Percentiles rank a stretch among this genome's conserved stretches.
These are phyloP conservation scores for Yponomeuta malinellus DNA, from an alignment of 2,888 invertebrate genomes.

Conservation along the genomic window DNA sequence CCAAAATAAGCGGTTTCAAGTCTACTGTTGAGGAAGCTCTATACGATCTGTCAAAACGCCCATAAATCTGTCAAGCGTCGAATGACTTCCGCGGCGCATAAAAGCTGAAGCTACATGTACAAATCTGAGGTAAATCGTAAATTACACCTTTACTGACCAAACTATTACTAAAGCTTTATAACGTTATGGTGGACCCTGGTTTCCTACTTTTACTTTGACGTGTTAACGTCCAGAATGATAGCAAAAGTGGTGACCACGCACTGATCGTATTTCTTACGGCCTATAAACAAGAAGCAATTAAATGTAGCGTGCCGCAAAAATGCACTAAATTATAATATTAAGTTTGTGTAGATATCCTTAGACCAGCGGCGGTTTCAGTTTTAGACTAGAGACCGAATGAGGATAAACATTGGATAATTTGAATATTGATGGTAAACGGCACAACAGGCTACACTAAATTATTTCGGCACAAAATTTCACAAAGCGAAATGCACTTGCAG, in stretches of 20 bases:
- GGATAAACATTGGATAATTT: too few relatives aligned
- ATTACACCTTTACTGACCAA: background rate
- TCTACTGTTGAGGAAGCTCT: background rate
- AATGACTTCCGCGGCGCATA: background rate
- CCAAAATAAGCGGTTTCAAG: background rate
- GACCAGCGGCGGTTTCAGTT: too few relatives aligned
- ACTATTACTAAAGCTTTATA: background rate
- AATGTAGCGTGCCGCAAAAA: background rate
- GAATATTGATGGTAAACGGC: too few relatives aligned
- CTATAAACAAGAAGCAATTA: background rate
- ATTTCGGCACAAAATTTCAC: too few relatives aligned
- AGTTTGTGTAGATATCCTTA: background rate
- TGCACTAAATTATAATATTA: background rate
- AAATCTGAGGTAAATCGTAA: background rate
- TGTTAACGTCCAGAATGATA: background rate
- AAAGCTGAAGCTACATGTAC: background rate
- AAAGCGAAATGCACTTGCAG: too few relatives aligned
- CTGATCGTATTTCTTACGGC: background rate
- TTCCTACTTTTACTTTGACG: background rate
- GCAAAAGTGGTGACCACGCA: background rate
- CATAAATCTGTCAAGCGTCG: background rate
- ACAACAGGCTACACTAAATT: too few relatives aligned
- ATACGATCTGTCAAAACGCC: background rate
- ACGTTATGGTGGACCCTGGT: background rate
- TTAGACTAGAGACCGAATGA: too few relatives aligned